Evolutionary conservation across 2,797 vertebrate genomes (phyloP).

Genomic region (Semotilus atromaculatus): DNA sequence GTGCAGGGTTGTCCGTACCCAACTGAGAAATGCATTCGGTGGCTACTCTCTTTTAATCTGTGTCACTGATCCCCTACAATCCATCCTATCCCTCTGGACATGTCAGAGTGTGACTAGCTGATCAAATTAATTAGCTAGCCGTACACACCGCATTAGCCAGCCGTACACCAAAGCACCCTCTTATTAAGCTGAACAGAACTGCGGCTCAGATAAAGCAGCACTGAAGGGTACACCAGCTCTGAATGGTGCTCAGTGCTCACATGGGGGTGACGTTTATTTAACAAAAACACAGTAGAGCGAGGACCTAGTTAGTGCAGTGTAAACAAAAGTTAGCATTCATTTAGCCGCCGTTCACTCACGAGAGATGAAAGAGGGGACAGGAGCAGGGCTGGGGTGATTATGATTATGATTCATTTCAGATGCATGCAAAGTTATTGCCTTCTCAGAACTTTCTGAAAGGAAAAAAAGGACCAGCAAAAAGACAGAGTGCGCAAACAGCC

Average conservation of each 20-base stretch:
- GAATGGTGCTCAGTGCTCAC: conserved; percentile 30
- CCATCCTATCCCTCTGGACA: conserved; percentile 47
- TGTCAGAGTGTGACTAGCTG: conserved; percentile 46
- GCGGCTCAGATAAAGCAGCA: background rate
- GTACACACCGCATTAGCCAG: conserved; percentile 38
- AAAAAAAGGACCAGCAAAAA: background rate
- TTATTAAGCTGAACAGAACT: conserved; percentile 46
- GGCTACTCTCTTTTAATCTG: conserved; percentile 57
- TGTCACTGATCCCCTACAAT: conserved; percentile 52
- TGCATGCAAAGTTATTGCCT: background rate
- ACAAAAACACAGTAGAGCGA: conserved; percentile 18
- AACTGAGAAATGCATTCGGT: conserved; percentile 39
- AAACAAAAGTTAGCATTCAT: conserved; percentile 34
- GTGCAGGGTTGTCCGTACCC: conserved; percentile 32
- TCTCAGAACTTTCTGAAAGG: conserved; percentile 7
- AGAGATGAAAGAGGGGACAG: conserved; percentile 34
- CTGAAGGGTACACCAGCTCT: conserved; percentile 35
- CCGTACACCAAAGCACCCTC: conserved; percentile 5
- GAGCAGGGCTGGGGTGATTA: background rate
- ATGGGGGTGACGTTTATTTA: conserved; percentile 31
- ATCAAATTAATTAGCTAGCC: conserved; percentile 55
- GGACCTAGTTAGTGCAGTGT: conserved; percentile 16
- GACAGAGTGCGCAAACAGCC: conserved; percentile 5
- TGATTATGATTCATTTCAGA: conserved; percentile 28
- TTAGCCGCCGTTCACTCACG: conserved; percentile 20